Percentiles rank a stretch among this genome's conserved stretches.
Evolutionary conservation across 2,797 vertebrate species (phyloP).

Genomic region (Hydrophis major): DNA sequence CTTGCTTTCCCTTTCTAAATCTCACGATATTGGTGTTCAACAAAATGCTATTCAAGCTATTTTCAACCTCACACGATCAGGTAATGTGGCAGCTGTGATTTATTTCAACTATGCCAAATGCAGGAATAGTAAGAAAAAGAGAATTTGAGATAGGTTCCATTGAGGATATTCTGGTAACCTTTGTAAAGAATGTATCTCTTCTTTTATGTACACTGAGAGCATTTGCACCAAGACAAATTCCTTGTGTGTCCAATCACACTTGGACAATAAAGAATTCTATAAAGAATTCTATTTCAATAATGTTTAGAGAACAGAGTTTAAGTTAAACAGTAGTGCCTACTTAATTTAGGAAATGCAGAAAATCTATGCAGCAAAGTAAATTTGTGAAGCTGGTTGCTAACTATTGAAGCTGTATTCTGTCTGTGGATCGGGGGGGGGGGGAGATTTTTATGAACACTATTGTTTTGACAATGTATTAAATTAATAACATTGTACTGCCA

Average conservation of each 20-base stretch:
- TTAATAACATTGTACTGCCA: neutral
- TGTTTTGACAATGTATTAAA: neutral
- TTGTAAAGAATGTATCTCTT: neutral
- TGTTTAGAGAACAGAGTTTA: neutral
- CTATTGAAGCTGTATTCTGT: neutral
- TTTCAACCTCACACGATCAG: conserved; percentile 79
- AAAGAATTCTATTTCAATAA: neutral
- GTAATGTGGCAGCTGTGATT: conserved; percentile 51
- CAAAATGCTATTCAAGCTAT: conserved; percentile 79
- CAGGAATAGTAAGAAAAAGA: neutral
- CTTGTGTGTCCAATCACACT: too few species aligned
- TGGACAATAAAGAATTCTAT: too few species aligned
- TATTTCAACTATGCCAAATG: conserved; percentile 1
- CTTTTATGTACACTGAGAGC: too few species aligned
- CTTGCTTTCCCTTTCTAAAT: conserved; percentile 75
- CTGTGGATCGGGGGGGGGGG: neutral
- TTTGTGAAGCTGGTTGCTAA: neutral
- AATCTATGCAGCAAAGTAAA: neutral
- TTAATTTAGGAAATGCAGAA: neutral
- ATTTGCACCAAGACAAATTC: too few species aligned
- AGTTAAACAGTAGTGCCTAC: neutral
- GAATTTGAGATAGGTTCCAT: neutral
- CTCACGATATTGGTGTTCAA: conserved; percentile 76
- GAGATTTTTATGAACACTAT: neutral
- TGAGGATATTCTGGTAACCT: neutral